Percentiles rank a stretch among this genome's conserved stretches.
Evolutionary conservation across 2,113 vertebrate genomes (phyloP).

Genomic region (Larimichthys polyactis): DNA sequence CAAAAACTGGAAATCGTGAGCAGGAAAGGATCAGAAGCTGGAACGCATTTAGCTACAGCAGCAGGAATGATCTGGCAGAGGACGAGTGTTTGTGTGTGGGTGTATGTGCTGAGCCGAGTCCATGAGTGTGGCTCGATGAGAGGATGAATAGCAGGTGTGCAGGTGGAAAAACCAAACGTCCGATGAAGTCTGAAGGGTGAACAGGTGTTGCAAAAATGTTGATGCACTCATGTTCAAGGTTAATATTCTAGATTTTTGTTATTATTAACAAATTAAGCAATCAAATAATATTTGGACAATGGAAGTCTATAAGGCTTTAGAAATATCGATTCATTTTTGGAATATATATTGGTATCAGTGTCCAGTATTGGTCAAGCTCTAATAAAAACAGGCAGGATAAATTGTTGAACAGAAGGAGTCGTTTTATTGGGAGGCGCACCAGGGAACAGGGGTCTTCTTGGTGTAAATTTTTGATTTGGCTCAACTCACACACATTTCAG

Average conservation of each 20-base stretch:
- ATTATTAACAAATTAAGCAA: no score
- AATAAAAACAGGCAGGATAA: neutral
- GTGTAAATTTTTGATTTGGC: constrained; percentile 19
- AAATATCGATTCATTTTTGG: neutral
- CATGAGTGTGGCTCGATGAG: constrained; percentile 17
- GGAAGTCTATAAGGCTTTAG: neutral
- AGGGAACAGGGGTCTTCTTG: neutral
- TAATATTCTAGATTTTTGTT: neutral
- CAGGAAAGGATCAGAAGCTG: neutral
- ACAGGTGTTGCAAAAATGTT: neutral
- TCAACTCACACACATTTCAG: constrained; percentile 16
- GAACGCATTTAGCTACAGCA: neutral
- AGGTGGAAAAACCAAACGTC: constrained; percentile 11
- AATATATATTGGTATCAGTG: neutral
- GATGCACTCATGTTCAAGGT: neutral
- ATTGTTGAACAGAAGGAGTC: neutral
- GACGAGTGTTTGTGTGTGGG: neutral
- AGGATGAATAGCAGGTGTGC: constrained; percentile 33
- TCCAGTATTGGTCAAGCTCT: neutral
- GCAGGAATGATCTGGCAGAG: neutral
- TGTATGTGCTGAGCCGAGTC: neutral
- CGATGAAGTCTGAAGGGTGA: neutral
- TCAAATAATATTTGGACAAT: no score
- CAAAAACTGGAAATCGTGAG: neutral
- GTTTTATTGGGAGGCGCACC: neutral